Base-by-base conservation (phyloP, 2,888 invertebrate genomes). In the Limulus polyphemus region DNA sequence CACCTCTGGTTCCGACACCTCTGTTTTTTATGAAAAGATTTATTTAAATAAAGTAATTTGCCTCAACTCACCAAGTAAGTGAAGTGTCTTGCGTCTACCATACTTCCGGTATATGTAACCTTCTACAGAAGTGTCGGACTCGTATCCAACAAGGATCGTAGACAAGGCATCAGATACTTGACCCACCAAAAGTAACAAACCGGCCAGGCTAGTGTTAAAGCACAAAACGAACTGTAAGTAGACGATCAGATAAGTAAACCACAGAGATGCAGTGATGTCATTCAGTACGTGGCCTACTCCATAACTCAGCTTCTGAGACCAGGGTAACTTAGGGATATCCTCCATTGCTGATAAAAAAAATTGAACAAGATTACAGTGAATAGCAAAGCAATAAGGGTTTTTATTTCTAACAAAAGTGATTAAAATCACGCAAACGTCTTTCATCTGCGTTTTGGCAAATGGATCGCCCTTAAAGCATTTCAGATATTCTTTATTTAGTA, bases 191-290 rank as follows among this genome's bases (percentile, higher is more conserved):
- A 93, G 81, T 59, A 89, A 77, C 57, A 81, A 77, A 47, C 83
- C 83, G 1, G 82, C 76, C 63, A 78, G 71, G 11, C 72, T 69
- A 60, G 78, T 74, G 64, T 75, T 73, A 65, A 81, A 79, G 32
- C 75, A 75, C 17, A 80, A 74, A 7, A 67, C 64, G 47, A 67
- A 58, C 54, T 69, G 68, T 70, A 90, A 85, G 77, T 85, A 94
- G 59, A 94, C 84, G 70, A 94, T 80, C 56, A 90, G 82, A 76
- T 94, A 94, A 1, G 88, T 88, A 77, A 94, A 94, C 93, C 94
- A 94, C 82, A 94, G 86, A 64, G 90, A 88, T 16, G 92, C 90
- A 77, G 90, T 90, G 54, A 94, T 81, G 77, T 95, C 94, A 76
- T 94, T 95, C 70, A 90, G 81, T 58, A 93, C 83, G 77, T 94